Percentiles rank a stretch among this genome's conserved stretches.
Evolutionary conservation across 2,113 vertebrate species (phyloP).

Genomic region (Capreolus pygargus): DNA sequence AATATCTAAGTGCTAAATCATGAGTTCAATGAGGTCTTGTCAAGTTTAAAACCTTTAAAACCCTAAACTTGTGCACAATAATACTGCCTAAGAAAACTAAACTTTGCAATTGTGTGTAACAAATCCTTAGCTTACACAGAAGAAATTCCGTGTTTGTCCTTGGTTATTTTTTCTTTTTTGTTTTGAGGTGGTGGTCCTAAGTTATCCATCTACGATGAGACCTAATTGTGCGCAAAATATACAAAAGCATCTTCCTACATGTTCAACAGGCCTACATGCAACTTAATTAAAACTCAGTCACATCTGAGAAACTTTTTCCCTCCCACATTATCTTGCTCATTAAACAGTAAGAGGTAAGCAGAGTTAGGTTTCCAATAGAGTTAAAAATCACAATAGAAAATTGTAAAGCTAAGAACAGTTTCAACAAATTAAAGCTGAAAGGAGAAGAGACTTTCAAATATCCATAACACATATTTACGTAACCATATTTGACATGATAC

Average conservation of each 20-base stretch:
- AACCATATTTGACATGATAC: slow-evolving; percentile 14
- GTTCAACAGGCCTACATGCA: slow-evolving; percentile 8
- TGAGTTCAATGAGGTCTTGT: not conserved
- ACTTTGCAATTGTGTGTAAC: not conserved
- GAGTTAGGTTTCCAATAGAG: not conserved
- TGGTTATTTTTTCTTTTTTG: not conserved
- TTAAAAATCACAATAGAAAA: slow-evolving; percentile 7
- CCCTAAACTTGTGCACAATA: not conserved
- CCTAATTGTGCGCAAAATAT: not conserved
- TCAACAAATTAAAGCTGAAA: slow-evolving; percentile 18
- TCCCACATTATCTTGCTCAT: not conserved
- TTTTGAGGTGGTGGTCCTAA: not conserved
- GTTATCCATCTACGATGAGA: not conserved
- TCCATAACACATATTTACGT: not conserved
- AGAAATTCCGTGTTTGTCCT: not conserved
- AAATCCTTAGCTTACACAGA: not conserved
- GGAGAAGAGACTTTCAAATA: not conserved
- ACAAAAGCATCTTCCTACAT: not conserved
- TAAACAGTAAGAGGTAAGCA: slow-evolving; percentile 8
- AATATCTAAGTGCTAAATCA: not conserved
- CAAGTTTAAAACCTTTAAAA: slow-evolving; percentile 16
- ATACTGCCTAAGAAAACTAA: slow-evolving; percentile 8
- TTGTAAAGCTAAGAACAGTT: not conserved
- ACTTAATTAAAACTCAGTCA: slow-evolving; percentile 38
- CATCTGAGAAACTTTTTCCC: not conserved